Conservation (phyloP, 2,797 vertebrate species). For the Myiotriccus ornatus region DNA sequence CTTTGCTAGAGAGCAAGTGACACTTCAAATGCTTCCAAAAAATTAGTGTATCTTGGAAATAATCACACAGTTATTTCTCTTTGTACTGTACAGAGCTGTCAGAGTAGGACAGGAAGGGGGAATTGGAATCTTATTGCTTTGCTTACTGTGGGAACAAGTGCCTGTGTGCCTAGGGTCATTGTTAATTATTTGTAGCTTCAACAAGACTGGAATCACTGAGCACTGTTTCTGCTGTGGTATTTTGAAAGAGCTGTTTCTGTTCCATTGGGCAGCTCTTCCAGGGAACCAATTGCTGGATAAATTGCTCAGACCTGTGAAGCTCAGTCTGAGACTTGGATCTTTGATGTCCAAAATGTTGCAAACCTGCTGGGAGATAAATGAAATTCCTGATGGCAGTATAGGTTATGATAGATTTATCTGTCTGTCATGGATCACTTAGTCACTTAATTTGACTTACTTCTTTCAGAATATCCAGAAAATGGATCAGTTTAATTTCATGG, state of each 20-base stretch:
- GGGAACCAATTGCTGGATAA: not conserved
- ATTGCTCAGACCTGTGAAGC: not conserved
- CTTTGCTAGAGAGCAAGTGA: not conserved
- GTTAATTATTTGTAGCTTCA: conserved; percentile 17
- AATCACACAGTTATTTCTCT: not conserved
- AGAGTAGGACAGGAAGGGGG: not conserved
- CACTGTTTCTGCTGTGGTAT: not conserved
- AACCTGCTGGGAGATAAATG: not conserved
- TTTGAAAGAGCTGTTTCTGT: not conserved
- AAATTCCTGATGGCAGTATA: not conserved
- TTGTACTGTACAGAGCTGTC: not conserved
- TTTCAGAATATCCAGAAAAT: not conserved
- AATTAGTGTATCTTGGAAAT: not conserved
- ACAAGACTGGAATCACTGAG: not conserved
- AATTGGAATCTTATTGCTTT: not conserved
- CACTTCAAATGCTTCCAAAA: not conserved
- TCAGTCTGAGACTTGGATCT: not conserved
- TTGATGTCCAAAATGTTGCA: not conserved
- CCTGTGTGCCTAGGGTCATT: not conserved
- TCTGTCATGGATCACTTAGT: not conserved
- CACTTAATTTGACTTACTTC: not conserved
- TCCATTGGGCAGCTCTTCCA: not conserved
- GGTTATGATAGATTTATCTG: not conserved
- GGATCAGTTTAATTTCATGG: not conserved
- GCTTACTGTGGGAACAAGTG: not conserved